Evolutionary conservation across 2,797 vertebrate species (phyloP).

Genomic region (Cryptoblepharus egeriae): DNA sequence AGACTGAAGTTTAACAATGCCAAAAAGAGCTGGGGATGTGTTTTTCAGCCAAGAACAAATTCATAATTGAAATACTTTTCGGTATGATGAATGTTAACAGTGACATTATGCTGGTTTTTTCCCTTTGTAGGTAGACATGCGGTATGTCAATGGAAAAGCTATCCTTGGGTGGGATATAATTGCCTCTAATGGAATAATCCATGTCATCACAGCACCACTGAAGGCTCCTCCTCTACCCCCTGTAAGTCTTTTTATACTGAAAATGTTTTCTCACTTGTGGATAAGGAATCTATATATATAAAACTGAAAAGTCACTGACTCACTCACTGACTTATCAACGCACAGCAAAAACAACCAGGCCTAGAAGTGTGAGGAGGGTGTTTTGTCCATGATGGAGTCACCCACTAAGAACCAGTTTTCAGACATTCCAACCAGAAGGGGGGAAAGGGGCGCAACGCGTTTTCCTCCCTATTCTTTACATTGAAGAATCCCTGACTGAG

Average conservation of each 20-base stretch:
- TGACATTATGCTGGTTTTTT: constrained; percentile 9
- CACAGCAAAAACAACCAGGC: too few species aligned
- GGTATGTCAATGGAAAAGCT: constrained; percentile 85
- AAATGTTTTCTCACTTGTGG: neutral
- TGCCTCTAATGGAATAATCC: constrained; percentile 93
- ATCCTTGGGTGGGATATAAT: constrained; percentile 84
- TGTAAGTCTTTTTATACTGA: constrained; percentile 70
- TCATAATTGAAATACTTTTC: fast-evolving
- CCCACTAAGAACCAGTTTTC: too few species aligned
- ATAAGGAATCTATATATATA: too few species aligned
- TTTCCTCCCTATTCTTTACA: too few species aligned
- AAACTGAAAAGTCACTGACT: too few species aligned
- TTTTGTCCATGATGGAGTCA: too few species aligned
- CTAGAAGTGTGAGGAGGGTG: too few species aligned
- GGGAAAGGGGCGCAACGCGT: too few species aligned
- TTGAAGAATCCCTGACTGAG: too few species aligned
- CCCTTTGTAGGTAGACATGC: constrained; percentile 75
- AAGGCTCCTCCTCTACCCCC: constrained; percentile 78
- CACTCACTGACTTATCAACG: too few species aligned
- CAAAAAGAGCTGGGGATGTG: neutral
- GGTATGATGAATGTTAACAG: constrained; percentile 7
- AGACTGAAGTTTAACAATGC: neutral
- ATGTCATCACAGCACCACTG: constrained; percentile 87
- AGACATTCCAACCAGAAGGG: too few species aligned
- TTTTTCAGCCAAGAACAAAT: neutral